These are phyloP conservation scores for Smutsia gigantea DNA, from an alignment of 2,797 vertebrate genomes.

Conservation along the genomic window DNA sequence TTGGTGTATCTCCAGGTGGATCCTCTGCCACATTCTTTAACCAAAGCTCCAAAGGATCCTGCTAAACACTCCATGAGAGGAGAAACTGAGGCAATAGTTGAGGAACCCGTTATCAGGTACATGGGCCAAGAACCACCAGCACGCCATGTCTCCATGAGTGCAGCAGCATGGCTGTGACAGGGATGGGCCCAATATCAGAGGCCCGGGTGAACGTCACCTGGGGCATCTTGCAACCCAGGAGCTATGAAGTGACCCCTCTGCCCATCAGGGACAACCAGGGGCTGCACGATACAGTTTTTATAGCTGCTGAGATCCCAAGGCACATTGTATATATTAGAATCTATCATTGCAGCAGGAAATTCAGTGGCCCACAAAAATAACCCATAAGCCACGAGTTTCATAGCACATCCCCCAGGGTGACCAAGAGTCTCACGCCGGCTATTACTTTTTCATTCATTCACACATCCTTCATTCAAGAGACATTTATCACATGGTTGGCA, in stretches of 20 bases:
- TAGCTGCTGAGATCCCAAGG: neutral
- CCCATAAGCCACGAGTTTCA: neutral
- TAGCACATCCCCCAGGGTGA: neutral
- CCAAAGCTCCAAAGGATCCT: neutral
- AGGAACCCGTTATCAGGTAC: neutral
- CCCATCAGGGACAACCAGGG: neutral
- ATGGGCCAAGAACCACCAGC: neutral
- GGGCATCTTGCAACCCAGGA: neutral
- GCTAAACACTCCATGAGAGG: neutral
- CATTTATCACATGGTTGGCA: neutral
- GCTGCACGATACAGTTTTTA: neutral
- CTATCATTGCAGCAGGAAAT: neutral
- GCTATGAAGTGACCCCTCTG: neutral
- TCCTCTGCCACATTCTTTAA: neutral
- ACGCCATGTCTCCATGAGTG: rapidly evolving
- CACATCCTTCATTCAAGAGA: neutral
- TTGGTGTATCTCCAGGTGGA: neutral
- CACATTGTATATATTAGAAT: neutral
- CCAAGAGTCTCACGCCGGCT: neutral
- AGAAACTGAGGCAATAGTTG: neutral
- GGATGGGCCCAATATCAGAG: neutral
- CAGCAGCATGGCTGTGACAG: neutral
- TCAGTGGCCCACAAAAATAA: neutral
- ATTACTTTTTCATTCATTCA: neutral
- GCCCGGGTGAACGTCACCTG: neutral